A percentile compares a stretch with the other conserved stretches of the same genome.
Evolutionary conservation across 2,888 invertebrate genomes (phyloP).

Genomic region (Agrochola litura): DNA sequence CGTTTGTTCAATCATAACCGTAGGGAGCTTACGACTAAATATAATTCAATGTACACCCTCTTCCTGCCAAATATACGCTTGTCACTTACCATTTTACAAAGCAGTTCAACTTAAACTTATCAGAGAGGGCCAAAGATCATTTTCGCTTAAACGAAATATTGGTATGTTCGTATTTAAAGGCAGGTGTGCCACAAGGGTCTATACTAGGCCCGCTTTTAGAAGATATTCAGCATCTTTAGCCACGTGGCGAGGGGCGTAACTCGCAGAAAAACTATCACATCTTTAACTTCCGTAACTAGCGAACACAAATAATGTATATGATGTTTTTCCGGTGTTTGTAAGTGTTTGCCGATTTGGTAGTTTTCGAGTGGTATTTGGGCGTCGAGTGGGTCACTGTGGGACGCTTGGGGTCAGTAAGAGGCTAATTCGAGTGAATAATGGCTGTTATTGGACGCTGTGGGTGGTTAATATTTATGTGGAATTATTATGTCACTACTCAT

Average conservation of each 20-base stretch:
- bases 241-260: constrained; percentile 87
- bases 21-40: constrained; percentile 88
- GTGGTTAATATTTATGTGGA: constrained; percentile 48
- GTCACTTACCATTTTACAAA: constrained; percentile 72
- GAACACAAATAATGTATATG: constrained; percentile 88
- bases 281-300: constrained; percentile 87
- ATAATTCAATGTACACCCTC: constrained; percentile 90
- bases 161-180: constrained; percentile 71
- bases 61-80: constrained; percentile 89
- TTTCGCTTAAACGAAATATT: constrained; percentile 59
- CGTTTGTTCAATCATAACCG: constrained; percentile 87
- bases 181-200: constrained; percentile 89
- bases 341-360: constrained; percentile 82
- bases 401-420: constrained; percentile 63
- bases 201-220: constrained; percentile 85
- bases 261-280: constrained; percentile 87
- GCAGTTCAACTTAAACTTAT: constrained; percentile 67
- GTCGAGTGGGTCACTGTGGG: constrained; percentile 74
- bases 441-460: constrained; percentile 46
- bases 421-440: constrained; percentile 66
- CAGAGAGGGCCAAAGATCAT: constrained; percentile 67
- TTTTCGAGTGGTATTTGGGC: constrained; percentile 83
- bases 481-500: constrained; percentile 33
- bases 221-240: constrained; percentile 86
- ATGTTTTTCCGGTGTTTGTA: constrained; percentile 88